Evolutionary conservation across 2,113 vertebrate genomes (phyloP).

Genomic region (Eleginops maclovinus): DNA sequence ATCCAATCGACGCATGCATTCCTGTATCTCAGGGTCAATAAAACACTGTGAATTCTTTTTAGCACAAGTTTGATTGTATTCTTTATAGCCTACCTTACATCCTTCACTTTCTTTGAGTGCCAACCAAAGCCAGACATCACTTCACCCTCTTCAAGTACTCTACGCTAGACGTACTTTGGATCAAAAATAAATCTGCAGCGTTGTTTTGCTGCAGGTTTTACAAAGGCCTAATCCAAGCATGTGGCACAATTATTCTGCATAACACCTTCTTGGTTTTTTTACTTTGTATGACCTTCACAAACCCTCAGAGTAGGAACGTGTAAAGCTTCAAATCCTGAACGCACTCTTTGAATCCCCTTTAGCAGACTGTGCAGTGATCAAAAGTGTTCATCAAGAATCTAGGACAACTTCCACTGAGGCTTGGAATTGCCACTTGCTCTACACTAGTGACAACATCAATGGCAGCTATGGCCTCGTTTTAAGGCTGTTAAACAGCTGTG

Average conservation of each 20-base stretch:
- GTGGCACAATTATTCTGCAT: background rate
- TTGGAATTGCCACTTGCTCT: background rate
- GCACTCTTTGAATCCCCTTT: constrained; percentile 32
- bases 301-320: constrained; percentile 15
- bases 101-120: background rate
- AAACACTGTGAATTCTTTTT: background rate
- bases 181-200: constrained; percentile 32
- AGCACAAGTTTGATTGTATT: background rate
- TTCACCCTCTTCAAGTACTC: constrained; percentile 7
- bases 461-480: constrained; percentile 13
- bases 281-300: background rate
- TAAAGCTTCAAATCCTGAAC: constrained; percentile 26
- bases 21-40: background rate
- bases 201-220: constrained; percentile 26
- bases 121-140: constrained; percentile 21
- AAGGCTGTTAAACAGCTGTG: constrained; percentile 17
- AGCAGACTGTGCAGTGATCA: constrained; percentile 5
- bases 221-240: constrained; percentile 12
- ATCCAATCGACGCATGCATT: background rate
- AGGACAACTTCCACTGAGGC: constrained; percentile 9
- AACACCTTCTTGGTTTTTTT: background rate
- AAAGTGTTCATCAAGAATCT: constrained; percentile 23
- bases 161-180: constrained; percentile 5
- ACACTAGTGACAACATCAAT: constrained; percentile 2
- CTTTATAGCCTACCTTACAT: background rate